These are phyloP conservation scores for Pterocles burchelli DNA, from an alignment of 2,113 vertebrate species.

Conservation along the genomic window DNA sequence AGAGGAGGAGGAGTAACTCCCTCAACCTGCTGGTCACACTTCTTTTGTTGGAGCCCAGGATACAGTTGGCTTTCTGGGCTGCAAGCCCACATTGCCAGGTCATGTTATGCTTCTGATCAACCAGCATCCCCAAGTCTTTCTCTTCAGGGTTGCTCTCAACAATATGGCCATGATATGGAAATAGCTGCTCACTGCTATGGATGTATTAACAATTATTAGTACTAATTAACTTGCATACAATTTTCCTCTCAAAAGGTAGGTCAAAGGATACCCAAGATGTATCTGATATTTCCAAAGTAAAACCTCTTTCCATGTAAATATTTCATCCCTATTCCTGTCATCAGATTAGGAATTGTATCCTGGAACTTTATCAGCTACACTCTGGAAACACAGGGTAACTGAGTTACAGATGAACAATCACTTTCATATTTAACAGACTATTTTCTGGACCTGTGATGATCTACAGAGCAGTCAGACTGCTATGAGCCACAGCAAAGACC, in stretches of 20 bases:
- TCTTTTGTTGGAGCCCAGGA: too few relatives aligned
- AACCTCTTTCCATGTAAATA: neutral
- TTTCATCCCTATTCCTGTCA: neutral
- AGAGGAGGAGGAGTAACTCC: too few relatives aligned
- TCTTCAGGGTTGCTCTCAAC: neutral
- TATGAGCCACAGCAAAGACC: neutral
- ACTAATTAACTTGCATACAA: neutral
- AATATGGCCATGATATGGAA: neutral
- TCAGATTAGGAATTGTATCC: neutral
- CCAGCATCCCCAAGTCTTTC: too few relatives aligned
- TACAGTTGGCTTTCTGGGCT: neutral
- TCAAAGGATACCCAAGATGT: neutral
- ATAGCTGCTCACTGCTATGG: neutral
- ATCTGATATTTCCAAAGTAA: neutral
- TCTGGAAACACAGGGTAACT: neutral
- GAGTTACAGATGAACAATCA: neutral
- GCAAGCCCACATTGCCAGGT: accelerated
- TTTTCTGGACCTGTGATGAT: neutral
- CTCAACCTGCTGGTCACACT: too few relatives aligned
- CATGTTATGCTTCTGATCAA: too few relatives aligned
- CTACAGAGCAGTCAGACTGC: neutral
- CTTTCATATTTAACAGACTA: neutral
- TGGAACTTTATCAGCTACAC: neutral
- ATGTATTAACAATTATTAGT: neutral
- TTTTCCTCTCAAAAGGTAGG: neutral